Evolutionary conservation across 2,113 vertebrate genomes (phyloP).

Genomic region (Semicossyphus pulcher): DNA sequence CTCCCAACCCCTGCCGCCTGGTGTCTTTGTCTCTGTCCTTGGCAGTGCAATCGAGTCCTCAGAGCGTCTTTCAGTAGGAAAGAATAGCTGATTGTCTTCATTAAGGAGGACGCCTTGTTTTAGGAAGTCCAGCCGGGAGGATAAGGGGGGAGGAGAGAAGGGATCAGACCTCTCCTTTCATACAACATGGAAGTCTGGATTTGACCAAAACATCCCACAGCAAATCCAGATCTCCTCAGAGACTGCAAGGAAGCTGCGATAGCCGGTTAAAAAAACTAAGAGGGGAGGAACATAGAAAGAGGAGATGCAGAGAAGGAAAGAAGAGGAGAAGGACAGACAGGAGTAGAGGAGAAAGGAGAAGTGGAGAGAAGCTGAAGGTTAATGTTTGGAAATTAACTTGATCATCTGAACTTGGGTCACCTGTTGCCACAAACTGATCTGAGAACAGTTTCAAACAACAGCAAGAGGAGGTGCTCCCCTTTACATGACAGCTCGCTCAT

Average conservation of each 20-base stretch:
- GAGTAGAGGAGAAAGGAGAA: too few relatives aligned
- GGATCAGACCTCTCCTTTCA: conserved; percentile 24
- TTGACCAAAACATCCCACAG: conserved; percentile 4
- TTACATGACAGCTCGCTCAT: neutral
- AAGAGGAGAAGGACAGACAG: neutral
- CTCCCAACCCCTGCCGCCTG: neutral
- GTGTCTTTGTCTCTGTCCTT: conserved; percentile 47
- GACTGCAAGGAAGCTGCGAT: neutral
- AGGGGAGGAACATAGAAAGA: neutral
- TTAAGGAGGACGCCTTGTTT: conserved; percentile 36
- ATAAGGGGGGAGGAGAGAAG: neutral
- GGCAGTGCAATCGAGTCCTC: conserved; percentile 22
- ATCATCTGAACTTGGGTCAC: too few relatives aligned
- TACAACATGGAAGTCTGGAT: conserved; percentile 28
- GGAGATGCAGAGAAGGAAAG: neutral
- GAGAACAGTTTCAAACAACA: neutral
- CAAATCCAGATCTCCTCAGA: conserved; percentile 16
- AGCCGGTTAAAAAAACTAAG: too few relatives aligned
- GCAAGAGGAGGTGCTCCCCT: neutral
- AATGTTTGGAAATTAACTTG: too few relatives aligned
- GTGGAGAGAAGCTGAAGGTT: too few relatives aligned
- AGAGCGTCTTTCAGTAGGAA: conserved; percentile 33
- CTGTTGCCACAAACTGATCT: neutral
- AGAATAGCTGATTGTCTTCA: conserved; percentile 47
- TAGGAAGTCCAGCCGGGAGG: conserved; percentile 30